Base-by-base conservation (phyloP, 2,888 invertebrate species). In the Heliconius ismenius region DNA sequence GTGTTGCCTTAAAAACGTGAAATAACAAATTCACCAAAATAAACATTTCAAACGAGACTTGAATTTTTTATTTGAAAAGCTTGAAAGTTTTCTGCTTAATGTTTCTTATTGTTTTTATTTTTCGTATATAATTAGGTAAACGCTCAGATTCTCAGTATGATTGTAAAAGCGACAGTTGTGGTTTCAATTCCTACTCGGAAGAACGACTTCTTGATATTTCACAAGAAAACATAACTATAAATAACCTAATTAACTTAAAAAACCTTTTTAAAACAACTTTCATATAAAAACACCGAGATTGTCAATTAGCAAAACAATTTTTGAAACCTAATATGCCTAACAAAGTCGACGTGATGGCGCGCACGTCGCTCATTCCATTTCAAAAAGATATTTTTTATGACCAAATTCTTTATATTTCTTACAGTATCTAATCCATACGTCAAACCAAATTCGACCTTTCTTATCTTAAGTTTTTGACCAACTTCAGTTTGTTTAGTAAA, bases 371-470 rank as follows among this genome's bases (percentile, higher is more conserved):
- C 68, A 24, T 26, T 26, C 36, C 28, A 70, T 58, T 70, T 32
- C 32, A 54, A 54, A 70, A 10, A 32, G 58, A 58, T 72, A 58
- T 36, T n/a, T 62, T 73, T 64, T 73, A 15, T 54, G 65, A n/a
- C 49, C 15, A 65, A 54, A 74, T 63, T 73, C 73, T 28, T 39
- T 43, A 43, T 39, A 21, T 73, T 21, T 28, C 24, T n/a, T 60
- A 21, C 32, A 70, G 32, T 62, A 69, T 63, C 62, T 75, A 28
- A 70, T 58, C 70, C 70, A 58, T 70, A 70, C 58, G 73, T 73
- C 73, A 62, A 39, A 36, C 73, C 26, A 43, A 62, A 62, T 73
- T 70, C 54, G 54, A 49, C 28, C 54, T 58, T 11, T 54, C 39
- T 73, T 73, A 73, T 73, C 73, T n/a, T 73, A 13, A 67, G 15